Evolutionary conservation across 2,113 vertebrate species (phyloP), one percentile per base, ranked within the genome.

Genomic region (Sebastes fasciatus): DNA sequence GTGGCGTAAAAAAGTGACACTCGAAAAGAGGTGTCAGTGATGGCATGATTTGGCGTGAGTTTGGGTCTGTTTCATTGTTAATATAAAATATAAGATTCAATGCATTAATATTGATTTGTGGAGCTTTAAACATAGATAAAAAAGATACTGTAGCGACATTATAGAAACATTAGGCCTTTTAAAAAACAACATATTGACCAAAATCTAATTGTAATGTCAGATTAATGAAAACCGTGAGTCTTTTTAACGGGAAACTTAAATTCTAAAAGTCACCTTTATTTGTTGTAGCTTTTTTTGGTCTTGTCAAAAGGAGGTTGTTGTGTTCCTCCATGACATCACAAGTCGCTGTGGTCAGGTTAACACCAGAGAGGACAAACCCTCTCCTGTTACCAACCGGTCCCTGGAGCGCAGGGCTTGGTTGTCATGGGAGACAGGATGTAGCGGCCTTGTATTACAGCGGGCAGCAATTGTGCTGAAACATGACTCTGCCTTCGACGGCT

Each of bases 391-490:
- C 57, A 2, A 3, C 66, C 51, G 0, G 23, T 76, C 71, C 83
- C 76, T 2, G 54, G 70, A 73, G 77, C 49, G 7, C 5, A 5
- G 73, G 75, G 76, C 48, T 74, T 1, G 83, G 84, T 91, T 88
- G 89, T 86, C 90, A 91, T 66, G 86, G 89, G 88, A 87, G 88
- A 86, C 73, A 6, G 82, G 88, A 74, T 78, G 79, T 19, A 71
- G 80, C 8, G 21, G 86, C 83, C 82, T 79, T 57, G 88, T 77
- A n/a, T 85, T 86, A 76, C 89, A 82, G 63, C 11, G 14, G 82
- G 58, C 79, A 45, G 64, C 62, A 34, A 74, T 84, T 80, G 75
- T 83, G 78, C 83, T 73, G 88, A 81, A 91, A 91, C 86, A 73
- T 17, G 79, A 80, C 74, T 85, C 84, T 80, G 70, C 79, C 86